Evolutionary conservation across 2,113 vertebrate genomes (phyloP), one percentile per base, ranked within the genome.

Genomic region (Lepidothrix coronata): DNA sequence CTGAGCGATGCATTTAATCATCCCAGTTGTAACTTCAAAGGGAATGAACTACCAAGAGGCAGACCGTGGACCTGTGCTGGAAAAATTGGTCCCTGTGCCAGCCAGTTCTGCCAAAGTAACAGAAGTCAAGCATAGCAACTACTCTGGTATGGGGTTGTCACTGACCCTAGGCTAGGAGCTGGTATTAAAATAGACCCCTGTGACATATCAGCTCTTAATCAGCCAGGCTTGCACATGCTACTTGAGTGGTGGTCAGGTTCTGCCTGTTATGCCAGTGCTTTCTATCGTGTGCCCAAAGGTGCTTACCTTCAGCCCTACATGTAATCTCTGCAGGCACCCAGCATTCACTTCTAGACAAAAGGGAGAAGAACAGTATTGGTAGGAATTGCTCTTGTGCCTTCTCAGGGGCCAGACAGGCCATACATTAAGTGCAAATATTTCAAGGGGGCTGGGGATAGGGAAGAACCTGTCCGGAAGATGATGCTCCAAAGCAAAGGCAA

Each of bases 1-100:
- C 75, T 74, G 52, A 85, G 88, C 72, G 62, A 58, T 55, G 78
- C 17, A 25, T 88, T 95, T 91, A 90, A 88, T 94, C 82, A 86
- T 63, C 17, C 44, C 22, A n/a, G 55, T 55, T 85, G 48, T 62
- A 71, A 85, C 82, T 90, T 90, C 62, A 59, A 79, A 89, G 80
- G 52, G 80, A 81, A 61, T 24, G 81, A 87, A 48, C 49, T 91
- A 84, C 49, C 0, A 1, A 73, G 62, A 51, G 78, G 66, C 66
- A 87, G 10, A 8, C 24, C 6, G 37, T 0, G 3, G 80, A 78
- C 35, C 44, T 63, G 51, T 78, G 65, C n/a, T 81, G 70, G 58
- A 72, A 80, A 82, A 59, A 11, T 11, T 35, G 17, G 49, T 82
- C 44, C 15, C 31, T 24, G 20, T 68, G 51, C 89, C 93, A 79